Base-by-base conservation (phyloP, 2,113 vertebrate species). In the Antechinus flavipes region DNA sequence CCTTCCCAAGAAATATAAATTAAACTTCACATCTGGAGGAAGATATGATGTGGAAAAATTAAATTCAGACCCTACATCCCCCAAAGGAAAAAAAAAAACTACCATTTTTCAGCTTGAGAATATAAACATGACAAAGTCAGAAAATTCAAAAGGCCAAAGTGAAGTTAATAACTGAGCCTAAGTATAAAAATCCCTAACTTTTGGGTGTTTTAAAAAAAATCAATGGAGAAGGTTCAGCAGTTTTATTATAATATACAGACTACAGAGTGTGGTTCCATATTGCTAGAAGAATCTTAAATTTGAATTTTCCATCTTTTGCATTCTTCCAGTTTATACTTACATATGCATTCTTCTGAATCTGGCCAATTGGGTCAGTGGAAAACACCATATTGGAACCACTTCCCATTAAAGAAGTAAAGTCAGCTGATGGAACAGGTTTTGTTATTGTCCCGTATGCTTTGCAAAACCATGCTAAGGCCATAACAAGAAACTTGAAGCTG, bases 401-500 rank as follows among this genome's bases (percentile, higher is more conserved):
- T 90, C 90, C 49, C 90, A 50, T 90, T 52, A 90, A 90, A 90
- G 90, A 8, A 90, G 24, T 50, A 30, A 52, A 90, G 49, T 90
- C 46, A 90, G 49, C 46, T 84, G 90, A 52, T 30, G 27, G 49
- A 90, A 90, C n/a, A 52, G 90, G 90, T 50, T 90, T 52, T 49
- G 90, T 90, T 90, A 90, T 90, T 90, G 49, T 90, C 27, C 47
- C 24, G 24, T 90, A 30, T 90, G 27, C 46, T 90, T 90, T 90
- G 27, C 26, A 52, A 47, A 90, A 14, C 46, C 46, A 50, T 90
- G 27, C n/a, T 52, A 50, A 90, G 90, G 47, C 49, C 90, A 90
- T 52, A 90, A 90, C 46, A 90, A 90, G 49, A 90, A 90, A 90
- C 68, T 84, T 84, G 68, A 84, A 84, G 68, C n/a, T 42, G 68